Percentiles rank a stretch among this genome's conserved stretches.
Conservation (phyloP, 2,113 vertebrate species). For the Plecotus auritus region DNA sequence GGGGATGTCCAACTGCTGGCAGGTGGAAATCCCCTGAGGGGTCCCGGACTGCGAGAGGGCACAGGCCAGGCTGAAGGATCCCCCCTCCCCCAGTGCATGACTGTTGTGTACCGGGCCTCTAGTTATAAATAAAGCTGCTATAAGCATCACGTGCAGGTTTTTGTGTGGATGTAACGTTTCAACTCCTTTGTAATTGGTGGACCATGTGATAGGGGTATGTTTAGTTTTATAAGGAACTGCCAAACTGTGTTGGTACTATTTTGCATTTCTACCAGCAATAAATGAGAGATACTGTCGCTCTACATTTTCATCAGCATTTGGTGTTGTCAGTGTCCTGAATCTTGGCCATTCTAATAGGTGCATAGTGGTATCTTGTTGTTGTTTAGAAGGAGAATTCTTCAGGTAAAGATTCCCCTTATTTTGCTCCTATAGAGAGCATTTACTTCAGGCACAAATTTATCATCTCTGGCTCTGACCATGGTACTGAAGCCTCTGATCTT, state of each 20-base stretch:
- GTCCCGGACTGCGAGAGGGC: no score
- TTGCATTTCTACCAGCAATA: not conserved
- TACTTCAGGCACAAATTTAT: not conserved
- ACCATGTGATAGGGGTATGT: not conserved
- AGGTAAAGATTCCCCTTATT: not conserved
- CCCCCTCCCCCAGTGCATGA: no score
- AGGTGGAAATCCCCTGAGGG: no score
- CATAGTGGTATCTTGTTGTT: not conserved
- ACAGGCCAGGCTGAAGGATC: no score
- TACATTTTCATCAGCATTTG: not conserved
- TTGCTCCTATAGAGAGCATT: not conserved
- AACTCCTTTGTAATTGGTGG: not conserved
- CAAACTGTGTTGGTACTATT: not conserved
- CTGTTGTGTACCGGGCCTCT: no score
- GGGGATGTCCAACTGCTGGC: no score
- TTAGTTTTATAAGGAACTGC: not conserved
- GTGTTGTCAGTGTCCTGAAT: not conserved
- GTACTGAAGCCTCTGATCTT: slow-evolving; percentile 61
- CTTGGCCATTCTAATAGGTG: not conserved
- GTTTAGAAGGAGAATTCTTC: not conserved
- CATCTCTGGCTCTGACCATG: slow-evolving; percentile 64
- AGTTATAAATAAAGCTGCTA: not conserved
- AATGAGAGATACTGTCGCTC: not conserved
- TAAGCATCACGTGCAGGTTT: not conserved
- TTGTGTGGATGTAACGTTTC: not conserved